Evolutionary conservation across 2,888 invertebrate species (phyloP).

Genomic region (Cepaea hortensis): DNA sequence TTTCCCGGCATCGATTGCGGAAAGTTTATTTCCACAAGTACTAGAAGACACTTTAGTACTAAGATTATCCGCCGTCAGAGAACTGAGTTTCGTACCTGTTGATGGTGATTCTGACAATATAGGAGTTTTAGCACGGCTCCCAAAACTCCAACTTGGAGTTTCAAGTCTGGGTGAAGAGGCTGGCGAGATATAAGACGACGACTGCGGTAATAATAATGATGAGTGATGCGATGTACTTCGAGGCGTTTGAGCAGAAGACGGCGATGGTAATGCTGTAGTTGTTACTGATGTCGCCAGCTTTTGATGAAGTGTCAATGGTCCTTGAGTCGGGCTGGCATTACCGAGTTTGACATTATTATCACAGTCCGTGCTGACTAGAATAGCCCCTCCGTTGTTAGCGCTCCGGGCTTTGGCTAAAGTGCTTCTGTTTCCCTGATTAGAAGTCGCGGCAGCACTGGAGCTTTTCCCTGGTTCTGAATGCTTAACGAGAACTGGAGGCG

Average conservation of each 20-base stretch:
- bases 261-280: neutral
- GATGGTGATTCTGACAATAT: neutral
- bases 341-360: neutral
- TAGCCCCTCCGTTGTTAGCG: too few species aligned
- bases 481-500: slow-evolving; percentile 40
- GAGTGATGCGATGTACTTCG: neutral
- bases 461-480: slow-evolving; percentile 7
- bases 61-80: neutral
- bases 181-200: neutral
- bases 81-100: neutral
- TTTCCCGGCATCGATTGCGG: neutral
- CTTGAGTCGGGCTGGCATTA: neutral
- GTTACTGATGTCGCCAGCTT: neutral
- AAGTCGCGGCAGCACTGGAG: neutral
- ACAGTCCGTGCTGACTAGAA: neutral
- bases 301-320: neutral
- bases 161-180: slow-evolving; percentile 18
- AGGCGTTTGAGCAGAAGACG: neutral
- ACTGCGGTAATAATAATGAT: neutral
- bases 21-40: neutral
- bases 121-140: neutral
- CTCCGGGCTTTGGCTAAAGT: neutral
- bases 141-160: neutral
- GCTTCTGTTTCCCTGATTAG: neutral
- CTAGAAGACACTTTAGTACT: neutral